These are phyloP conservation scores for Pipistrellus pygmaeus DNA, from an alignment of 2,797 vertebrate species.

Conservation along the genomic window DNA sequence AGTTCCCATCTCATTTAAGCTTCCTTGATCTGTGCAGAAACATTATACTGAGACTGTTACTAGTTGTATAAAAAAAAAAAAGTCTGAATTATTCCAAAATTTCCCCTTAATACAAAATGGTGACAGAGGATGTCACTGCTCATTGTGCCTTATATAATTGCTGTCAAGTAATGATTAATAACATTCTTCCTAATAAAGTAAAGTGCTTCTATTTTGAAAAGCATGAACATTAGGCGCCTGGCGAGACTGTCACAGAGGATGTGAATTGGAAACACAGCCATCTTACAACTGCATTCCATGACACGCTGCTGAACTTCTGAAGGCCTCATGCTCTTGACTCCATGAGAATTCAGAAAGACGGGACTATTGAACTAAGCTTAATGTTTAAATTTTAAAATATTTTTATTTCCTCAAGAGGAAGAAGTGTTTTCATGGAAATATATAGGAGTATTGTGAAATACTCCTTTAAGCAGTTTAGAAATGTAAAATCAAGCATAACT, in stretches of 20 bases:
- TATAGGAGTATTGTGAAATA: not conserved
- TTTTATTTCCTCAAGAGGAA: not conserved
- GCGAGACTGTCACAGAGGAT: not conserved
- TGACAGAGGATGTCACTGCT: not conserved
- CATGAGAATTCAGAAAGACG: slow-evolving; percentile 6
- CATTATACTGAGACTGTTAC: not conserved
- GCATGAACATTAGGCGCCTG: not conserved
- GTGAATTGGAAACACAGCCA: not conserved
- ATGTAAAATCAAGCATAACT: not conserved
- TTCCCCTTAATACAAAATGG: not conserved
- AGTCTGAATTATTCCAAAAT: not conserved
- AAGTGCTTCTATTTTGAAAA: slow-evolving; percentile 21
- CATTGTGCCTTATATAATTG: slow-evolving; percentile 14
- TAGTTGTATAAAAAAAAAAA: not conserved
- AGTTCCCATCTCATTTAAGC: not conserved
- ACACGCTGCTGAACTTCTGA: not conserved
- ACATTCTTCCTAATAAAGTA: not conserved
- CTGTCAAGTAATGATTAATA: slow-evolving; percentile 33
- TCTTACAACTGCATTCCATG: not conserved
- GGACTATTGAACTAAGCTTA: not conserved
- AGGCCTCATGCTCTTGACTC: not conserved
- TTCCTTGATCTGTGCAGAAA: not conserved
- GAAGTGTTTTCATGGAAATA: slow-evolving; percentile 22
- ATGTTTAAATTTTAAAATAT: not conserved
- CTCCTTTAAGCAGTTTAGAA: not conserved